Base-by-base conservation (phyloP, 1,140 invertebrate species). In the Globodera ellingtonae region DNA sequence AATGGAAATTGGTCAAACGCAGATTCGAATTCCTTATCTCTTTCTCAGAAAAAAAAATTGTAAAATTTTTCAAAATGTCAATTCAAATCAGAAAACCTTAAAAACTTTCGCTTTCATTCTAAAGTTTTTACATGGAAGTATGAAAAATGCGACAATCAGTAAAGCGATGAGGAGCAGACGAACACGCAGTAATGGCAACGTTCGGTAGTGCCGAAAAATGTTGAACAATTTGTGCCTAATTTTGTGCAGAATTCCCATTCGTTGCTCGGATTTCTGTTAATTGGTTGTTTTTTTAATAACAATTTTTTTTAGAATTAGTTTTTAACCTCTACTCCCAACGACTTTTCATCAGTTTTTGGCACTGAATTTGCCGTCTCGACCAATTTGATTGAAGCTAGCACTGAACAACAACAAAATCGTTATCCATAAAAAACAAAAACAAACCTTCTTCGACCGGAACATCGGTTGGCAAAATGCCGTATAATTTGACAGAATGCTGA, bases 81-180 rank as follows among this genome's bases (percentile, higher is more conserved):
- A 67, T 21, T 44, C n/a, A 65, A 65, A 21, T 65, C 13, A 65
- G 59, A 21, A 21, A 67, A 67, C 3, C 35, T 67, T 67, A 67
- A 44, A 35, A 21, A 67, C 7, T 67, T 13, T 67, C 7, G 1
- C 8, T 67, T 67, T 21, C 8, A 21, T 65, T 21, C n/a, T 75
- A 35, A 76, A 7, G 18, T 18, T n/a, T 47, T 47, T 78, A 78
- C 76, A 47, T 10, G 76, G 76, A 56, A 78, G n/a, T 35, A 46
- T 8, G 21, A 78, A 78, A 18, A 44, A 78, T 3, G 76, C 67
- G 50, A 44, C 7, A 13, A 78, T 15, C 7, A 78, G 46, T 15
- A 78, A 70, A 46, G 76, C 76, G 67, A 66, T 48, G 76, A 78
- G 48, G 4, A 78, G 0, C 13, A 78, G 10, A 76, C 76, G 76